Base-by-base conservation (phyloP, 2,797 vertebrate genomes). In the Micropoecilia bifurca region DNA sequence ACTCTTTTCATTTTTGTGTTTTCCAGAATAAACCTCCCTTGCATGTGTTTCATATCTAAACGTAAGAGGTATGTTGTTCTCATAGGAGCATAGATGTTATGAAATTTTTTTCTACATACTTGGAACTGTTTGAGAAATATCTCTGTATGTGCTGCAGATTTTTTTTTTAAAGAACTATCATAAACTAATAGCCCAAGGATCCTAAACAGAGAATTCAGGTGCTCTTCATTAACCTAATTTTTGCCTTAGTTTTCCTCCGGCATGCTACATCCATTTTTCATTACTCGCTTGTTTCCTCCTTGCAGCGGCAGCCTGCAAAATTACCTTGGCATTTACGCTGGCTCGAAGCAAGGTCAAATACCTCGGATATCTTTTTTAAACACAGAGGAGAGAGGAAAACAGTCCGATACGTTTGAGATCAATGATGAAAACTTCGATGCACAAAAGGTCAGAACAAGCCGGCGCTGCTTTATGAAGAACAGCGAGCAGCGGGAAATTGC, bases 381-480 rank as follows among this genome's bases (percentile, higher is more conserved):
- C 20, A 7, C 33, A 0, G 47, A 28, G 63, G 47, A 28, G 36
- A 43, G 43, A 33, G 22, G n/a, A 22, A 39, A 66, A 66, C 39
- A 46, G 59, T 76, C 55, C n/a, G 14, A 28, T 69, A 22, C n/a
- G 30, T 59, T 71, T 2, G 47, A 46, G 46, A 76, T 76, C 45
- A 28, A 13, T 33, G 43, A 18, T 61, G 53, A 77, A 18, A 75
- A n/a, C 20, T 28, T 2, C 2, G 25, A 1, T 45, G 73, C 28
- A 76, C 55, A 73, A 55, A 25, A 76, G 78, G 69, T 85, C 53
- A 48, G 45, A 85, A 80, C 53, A 48, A 68, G 71, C 68, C 55
- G 75, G 1, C 66, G 53, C 45, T 39, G 66, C 59, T 30, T 16
- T 16, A 41, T 74, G 47, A 55, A 28, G 63, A 73, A 22, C 48